Evolutionary conservation across 2,888 invertebrate genomes (phyloP), one percentile per base, ranked within the genome.

Genomic region (Limenitis camilla): DNA sequence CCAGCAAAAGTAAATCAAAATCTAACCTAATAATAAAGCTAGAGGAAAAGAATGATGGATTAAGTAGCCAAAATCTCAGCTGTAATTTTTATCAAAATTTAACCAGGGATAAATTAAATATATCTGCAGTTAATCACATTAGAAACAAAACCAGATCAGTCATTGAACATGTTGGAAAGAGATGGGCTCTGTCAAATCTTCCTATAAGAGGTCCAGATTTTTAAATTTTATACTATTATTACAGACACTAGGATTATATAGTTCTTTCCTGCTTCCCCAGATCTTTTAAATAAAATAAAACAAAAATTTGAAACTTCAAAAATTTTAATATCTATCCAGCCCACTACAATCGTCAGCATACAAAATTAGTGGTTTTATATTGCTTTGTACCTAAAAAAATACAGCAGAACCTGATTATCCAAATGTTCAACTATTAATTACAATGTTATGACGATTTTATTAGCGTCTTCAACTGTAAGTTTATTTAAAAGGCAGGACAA

Each of bases 171-270:
- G 43, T 65, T 54, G 64, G 65, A 47, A 69, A 67, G 35, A 76
- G 71, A 56, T 85, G 85, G 85, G 73, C 81, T 30, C 48, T 84
- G 46, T 67, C 76, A 8, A 67, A 64, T 49, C 65, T 68, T 49
- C 71, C 72, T 9, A 54, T 61, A 3, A 69, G 65, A 54, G 83
- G 83, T 6, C 85, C 85, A 27, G 85, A 85, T 61, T 85, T 84
- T 63, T 84, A 63, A 68, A 9, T 9, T 35, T 40, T 43, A 40
- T 29, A 36, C 8, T 7, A 5, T 5, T 36, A n/a, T 36, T 36
- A 4, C n/a, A 10, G 10, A 10, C 4, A n/a, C 6, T 10, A 36
- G 6, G 9, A 29, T 6, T 36, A 35, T 5, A 31, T 3, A 10
- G 10, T 35, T 45, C 7, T 29, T 36, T 8, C 4, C 27, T 11